Evolutionary conservation across 2,113 vertebrate genomes (phyloP), one percentile per base, ranked within the genome.

Genomic region (Hypanus sabinus): DNA sequence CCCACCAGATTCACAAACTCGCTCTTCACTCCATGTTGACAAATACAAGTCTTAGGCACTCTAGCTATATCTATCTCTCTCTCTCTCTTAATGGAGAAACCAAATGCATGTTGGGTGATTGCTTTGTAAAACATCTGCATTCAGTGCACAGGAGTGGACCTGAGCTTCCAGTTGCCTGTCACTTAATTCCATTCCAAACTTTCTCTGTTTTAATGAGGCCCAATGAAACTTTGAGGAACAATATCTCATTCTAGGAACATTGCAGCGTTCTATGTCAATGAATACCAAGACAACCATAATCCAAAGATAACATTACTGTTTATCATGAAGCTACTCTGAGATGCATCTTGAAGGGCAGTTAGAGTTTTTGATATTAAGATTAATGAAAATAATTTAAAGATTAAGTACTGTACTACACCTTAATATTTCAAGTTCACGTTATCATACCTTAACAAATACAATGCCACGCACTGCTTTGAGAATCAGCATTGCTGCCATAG

Each of bases 401-500:
- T 65, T 65, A 65, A 73, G 85, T 33, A 16, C 2, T 90, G 57
- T 6, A 90, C 14, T 33, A 6, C 85, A 65, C 85, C 83, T 87
- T 87, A 65, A 90, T 20, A n/a, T 90, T 65, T 30, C 65, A 65
- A 68, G 33, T 65, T 65, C 22, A 57, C 65, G 33, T 5, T 87
- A 2, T 83, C 94, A 0, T 95, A 99, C 98, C 98, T 99, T 99
- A 62, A 99, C 98, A 88, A 99, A 99, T 94, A 96, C 97, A 1
- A 98, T 95, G 0, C 98, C 98, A 73, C 98, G 97, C 46, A 99
- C 94, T 57, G 98, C 96, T 95, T 99, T 99, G 95, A 99, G 95
- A 14, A 98, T 94, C 94, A 99, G 96, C 97, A 99, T 99, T 94
- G 98, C 96, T 0, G 95, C 97, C 98, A 99, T 99, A n/a, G 98